Evolutionary conservation across 2,888 invertebrate genomes (phyloP), one percentile per base, ranked within the genome.

Genomic region (Deilephila porcellus): DNA sequence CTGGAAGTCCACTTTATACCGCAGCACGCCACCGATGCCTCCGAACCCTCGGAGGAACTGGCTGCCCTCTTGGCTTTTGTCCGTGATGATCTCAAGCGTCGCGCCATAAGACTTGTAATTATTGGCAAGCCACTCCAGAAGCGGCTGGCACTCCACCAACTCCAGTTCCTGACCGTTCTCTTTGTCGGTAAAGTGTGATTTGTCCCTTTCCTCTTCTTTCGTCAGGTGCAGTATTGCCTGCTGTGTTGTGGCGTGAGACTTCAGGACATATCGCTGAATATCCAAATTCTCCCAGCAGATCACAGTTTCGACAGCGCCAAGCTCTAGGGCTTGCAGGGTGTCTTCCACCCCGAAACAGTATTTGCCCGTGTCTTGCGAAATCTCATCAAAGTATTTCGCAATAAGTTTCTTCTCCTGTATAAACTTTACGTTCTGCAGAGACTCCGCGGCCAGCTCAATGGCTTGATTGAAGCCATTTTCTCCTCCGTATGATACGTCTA

Each of bases 401-500:
- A 99, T 99, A 75, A 99, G 96, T 95, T 99, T 99, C 95, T 99
- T 99, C 95, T 99, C 99, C 94, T 99, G 99, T 83, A 99, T 99
- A 87, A 99, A 99, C 95, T 99, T 99, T 75, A 99, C 99, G 91
- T 99, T 99, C 89, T 99, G 98, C 82, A 99, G 95, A 20, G 99
- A 98, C 95, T 99, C 99, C 0, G 99, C 99, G 0, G 99, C 99
- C 85, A 99, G 94, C 95, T 99, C 99, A 84, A 99, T 99, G 78
- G 99, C 99, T 91, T 99, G 99, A 95, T 99, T 99, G 95, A 99
- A 99, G 73, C 99, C 99, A 91, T 99, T 99, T 95, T 99, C 99
- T 14, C 99, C 99, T 60, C 99, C 99, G 91, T 99, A 99, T 0
- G 99, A 99, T 71, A 99, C 99, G 92, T 99, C 99, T 77, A 99